Evolutionary conservation across 2,113 vertebrate species (phyloP).

Genomic region (Tursiops truncatus): DNA sequence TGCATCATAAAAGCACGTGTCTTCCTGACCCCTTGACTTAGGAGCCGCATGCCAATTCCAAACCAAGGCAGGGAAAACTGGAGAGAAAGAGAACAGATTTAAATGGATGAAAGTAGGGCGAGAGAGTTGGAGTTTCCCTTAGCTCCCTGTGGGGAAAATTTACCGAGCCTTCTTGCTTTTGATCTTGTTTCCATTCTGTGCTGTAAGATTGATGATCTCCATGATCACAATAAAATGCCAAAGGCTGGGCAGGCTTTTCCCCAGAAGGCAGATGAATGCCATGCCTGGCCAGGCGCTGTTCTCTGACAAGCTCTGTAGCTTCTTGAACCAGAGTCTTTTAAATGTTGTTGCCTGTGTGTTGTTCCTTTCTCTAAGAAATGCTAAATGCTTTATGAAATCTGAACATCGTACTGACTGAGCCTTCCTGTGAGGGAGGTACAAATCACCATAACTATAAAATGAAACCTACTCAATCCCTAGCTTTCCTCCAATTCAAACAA

Average conservation of each 20-base stretch:
- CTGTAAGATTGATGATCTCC: not conserved
- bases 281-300: not conserved
- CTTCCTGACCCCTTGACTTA: slow-evolving; percentile 20
- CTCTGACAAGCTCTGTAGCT: not conserved
- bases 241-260: not conserved
- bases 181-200: not conserved
- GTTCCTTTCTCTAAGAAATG: not conserved
- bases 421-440: not conserved
- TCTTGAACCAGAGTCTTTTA: not conserved
- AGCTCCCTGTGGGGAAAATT: not conserved
- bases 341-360: not conserved
- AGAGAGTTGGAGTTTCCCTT: not conserved
- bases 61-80: not conserved
- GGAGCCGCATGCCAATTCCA: not conserved
- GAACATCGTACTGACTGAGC: not conserved
- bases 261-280: rapidly evolving
- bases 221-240: not conserved
- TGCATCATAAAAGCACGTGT: slow-evolving; percentile 39
- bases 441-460: not conserved
- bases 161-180: not conserved
- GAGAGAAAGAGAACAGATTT: not conserved
- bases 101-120: not conserved
- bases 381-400: not conserved
- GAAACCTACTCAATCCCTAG: not conserved
- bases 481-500: not conserved